These are phyloP conservation scores for Drosophila demipolita DNA, from an alignment of 2,888 invertebrate species.

Conservation along the genomic window DNA sequence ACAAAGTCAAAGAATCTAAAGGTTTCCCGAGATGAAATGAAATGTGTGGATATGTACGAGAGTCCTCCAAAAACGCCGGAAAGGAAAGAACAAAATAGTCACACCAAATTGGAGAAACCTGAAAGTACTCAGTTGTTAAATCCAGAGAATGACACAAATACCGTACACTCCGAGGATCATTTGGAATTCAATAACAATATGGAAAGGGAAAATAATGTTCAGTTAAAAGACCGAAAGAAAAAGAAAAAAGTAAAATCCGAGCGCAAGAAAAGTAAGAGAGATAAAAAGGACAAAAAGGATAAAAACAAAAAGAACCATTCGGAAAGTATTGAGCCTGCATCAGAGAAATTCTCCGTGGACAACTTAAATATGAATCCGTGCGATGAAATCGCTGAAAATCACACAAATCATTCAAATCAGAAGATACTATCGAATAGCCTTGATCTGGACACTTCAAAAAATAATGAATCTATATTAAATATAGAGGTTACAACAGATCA, in stretches of 20 bases:
- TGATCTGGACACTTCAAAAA: conserved; percentile 53
- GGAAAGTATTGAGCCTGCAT: conserved; percentile 24
- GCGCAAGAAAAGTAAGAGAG: conserved; percentile 73
- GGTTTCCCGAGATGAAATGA: conserved; percentile 23
- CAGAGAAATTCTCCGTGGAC: conserved; percentile 33
- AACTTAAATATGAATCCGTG: conserved; percentile 20
- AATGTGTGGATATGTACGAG: conserved; percentile 20
- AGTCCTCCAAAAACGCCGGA: conserved; percentile 65
- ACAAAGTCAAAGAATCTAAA: conserved; percentile 46
- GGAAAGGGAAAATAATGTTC: conserved; percentile 59
- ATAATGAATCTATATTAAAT: conserved; percentile 72
- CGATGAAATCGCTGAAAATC: conserved; percentile 27
- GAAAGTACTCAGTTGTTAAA: neutral
- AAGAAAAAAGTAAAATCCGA: conserved; percentile 73
- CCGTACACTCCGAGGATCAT: conserved; percentile 6
- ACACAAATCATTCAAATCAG: conserved; percentile 28
- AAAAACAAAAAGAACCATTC: conserved; percentile 44
- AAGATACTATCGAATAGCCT: conserved; percentile 15
- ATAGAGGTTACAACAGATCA: conserved; percentile 60
- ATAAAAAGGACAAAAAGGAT: conserved; percentile 70
- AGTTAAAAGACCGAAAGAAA: conserved; percentile 60
- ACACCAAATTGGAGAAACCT: conserved; percentile 14
- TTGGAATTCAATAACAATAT: conserved; percentile 30
- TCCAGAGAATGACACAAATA: conserved; percentile 14
- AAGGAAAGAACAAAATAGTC: conserved; percentile 17